A percentile compares a stretch with the other conserved stretches of the same genome.
Conservation (phyloP, 2,888 invertebrate species). For the Cantharis rustica region DNA sequence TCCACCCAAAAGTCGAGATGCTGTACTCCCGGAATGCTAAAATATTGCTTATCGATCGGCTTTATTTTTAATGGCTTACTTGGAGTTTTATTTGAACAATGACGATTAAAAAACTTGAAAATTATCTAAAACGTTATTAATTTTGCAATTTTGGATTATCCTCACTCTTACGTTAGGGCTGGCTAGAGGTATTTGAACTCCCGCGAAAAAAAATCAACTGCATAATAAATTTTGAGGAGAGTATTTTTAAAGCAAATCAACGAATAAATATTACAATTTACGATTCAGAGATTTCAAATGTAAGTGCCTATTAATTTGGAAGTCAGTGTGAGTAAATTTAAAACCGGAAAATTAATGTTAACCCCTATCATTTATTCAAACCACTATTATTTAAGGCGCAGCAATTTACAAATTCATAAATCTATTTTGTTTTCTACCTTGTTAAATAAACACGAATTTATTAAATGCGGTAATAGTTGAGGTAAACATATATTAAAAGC, state of each 20-base stretch:
- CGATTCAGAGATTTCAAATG: background rate
- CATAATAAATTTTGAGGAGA: too few species aligned
- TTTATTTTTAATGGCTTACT: background rate
- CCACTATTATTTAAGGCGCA: background rate
- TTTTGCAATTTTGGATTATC: background rate
- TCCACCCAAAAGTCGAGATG: background rate
- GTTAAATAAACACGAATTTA: background rate
- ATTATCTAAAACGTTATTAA: background rate
- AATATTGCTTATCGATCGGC: background rate
- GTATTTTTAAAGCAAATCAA: background rate
- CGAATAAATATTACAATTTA: background rate
- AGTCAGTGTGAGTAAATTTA: background rate
- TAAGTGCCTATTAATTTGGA: background rate
- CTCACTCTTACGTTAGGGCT: background rate
- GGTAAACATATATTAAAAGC: background rate
- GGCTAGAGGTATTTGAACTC: too few species aligned
- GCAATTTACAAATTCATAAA: background rate
- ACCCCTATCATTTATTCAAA: background rate
- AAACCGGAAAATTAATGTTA: background rate
- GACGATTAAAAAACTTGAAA: background rate
- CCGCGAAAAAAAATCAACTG: background rate
- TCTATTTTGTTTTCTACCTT: background rate
- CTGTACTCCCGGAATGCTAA: background rate
- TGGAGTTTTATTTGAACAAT: background rate
- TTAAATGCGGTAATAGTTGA: background rate